Conservation (phyloP, 2,113 vertebrate species). For the Hydropotes inermis region DNA sequence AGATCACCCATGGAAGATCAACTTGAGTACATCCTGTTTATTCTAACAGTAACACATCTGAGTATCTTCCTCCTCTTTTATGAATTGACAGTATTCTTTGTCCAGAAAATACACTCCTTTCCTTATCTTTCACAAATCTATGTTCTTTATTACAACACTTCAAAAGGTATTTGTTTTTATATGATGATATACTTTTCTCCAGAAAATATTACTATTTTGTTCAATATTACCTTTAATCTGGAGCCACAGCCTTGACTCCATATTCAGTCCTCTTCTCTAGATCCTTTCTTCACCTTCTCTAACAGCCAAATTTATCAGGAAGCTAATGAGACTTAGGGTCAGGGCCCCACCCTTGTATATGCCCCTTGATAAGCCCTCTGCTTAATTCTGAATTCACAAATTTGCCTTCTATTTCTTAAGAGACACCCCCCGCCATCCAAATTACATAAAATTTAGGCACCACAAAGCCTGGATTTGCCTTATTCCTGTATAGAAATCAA, state of each 20-base stretch:
- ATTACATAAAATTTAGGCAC: background rate
- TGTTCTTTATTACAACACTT: background rate
- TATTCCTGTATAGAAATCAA: background rate
- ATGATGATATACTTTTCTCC: background rate
- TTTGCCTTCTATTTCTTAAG: background rate
- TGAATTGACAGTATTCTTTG: background rate
- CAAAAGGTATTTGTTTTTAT: background rate
- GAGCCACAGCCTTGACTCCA: background rate
- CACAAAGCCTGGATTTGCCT: background rate
- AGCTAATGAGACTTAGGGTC: background rate
- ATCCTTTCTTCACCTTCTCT: background rate
- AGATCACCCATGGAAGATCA: background rate
- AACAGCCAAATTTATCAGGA: background rate
- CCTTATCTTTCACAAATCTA: background rate
- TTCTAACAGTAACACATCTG: background rate
- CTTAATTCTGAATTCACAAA: background rate
- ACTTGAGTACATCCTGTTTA: background rate
- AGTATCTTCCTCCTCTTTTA: background rate
- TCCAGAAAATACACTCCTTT: background rate
- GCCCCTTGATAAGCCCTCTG: background rate
- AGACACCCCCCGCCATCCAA: background rate
- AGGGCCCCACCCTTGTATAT: background rate
- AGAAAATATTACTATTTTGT: background rate
- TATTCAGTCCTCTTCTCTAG: background rate
- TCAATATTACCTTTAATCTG: background rate